Evolutionary conservation across 2,888 invertebrate species (phyloP).

Genomic region (Coenonympha glycerion): DNA sequence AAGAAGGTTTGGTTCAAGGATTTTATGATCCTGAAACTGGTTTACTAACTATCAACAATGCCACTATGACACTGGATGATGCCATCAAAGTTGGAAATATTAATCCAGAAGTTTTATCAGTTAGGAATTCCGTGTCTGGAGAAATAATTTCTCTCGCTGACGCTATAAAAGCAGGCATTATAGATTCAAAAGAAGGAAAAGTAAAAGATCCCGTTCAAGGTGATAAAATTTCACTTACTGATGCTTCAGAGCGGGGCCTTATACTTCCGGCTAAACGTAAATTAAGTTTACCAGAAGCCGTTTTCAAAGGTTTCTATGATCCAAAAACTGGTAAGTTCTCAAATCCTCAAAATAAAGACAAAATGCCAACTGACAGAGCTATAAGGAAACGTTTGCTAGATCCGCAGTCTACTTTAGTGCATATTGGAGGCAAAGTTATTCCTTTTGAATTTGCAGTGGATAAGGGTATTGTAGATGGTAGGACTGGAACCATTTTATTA

Average conservation of each 20-base stretch:
- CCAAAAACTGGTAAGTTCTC: constrained; percentile 88
- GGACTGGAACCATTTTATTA: constrained; percentile 80
- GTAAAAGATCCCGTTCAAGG: constrained; percentile 85
- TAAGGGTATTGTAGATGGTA: constrained; percentile 84
- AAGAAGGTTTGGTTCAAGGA: constrained; percentile 87
- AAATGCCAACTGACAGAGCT: constrained; percentile 87
- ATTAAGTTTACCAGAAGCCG: constrained; percentile 89
- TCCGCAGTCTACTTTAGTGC: constrained; percentile 89
- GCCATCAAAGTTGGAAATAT: constrained; percentile 85
- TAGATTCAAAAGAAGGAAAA: constrained; percentile 87
- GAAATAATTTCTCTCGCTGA: constrained; percentile 87
- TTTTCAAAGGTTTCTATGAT: constrained; percentile 94
- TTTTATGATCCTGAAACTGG: constrained; percentile 86
- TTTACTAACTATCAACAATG: constrained; percentile 81
- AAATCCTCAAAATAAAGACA: constrained; percentile 86
- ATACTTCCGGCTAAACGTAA: constrained; percentile 88
- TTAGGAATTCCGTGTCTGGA: constrained; percentile 86
- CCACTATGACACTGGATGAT: constrained; percentile 81
- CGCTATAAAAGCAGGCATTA: constrained; percentile 84
- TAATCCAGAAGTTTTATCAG: constrained; percentile 84
- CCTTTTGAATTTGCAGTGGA: constrained; percentile 89
- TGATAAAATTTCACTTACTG: constrained; percentile 84
- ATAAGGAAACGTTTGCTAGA: constrained; percentile 90
- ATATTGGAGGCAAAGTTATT: constrained; percentile 85
- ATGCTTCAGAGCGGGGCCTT: constrained; percentile 88